Evolutionary conservation across 2,113 vertebrate species (phyloP), one percentile per base, ranked within the genome.

Genomic region (Pyxicephalus adspersus): DNA sequence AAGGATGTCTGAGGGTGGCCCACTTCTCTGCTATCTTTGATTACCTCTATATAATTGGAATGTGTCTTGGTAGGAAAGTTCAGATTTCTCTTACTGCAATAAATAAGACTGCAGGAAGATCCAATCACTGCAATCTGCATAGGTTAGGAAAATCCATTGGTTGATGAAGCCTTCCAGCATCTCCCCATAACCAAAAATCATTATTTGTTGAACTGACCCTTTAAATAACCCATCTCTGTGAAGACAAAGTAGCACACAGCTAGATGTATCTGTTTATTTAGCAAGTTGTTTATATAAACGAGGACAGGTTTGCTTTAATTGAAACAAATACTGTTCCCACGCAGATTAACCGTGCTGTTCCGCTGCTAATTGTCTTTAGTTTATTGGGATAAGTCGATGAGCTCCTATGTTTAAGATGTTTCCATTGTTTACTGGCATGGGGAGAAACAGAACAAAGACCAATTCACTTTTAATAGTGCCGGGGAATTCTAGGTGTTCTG

Each of bases 351-450:
- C 55, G 60, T 64, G 61, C 67, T 64, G 51, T 29, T 81, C 67
- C 34, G 23, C 25, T 65, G 68, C 29, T 81, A 81, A 81, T 81
- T 73, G 68, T 73, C 68, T 81, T 73, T 64, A 73, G 68, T 81
- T 81, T 81, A 81, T 73, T 81, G 79, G 68, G 50, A 74, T 60
- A 81, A 81, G 79, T 81, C 79, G 73, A 81, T 81, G 70, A 73
- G 68, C 78, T 52, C 17, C 58, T 64, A 60, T 73, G 68, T 71
- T 81, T 81, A 81, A 72, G 60, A 81, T 81, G 52, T 81, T 81
- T 81, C 68, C 73, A 81, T 73, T 81, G 71, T 60, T 71, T 63
- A 63, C 73, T 64, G 51, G 61, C 71, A 63, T 17, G 17, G 50
- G 58, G 28, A 64, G 23, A 64, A 74, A 31, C 28, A 38, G 20